Evolutionary conservation across 1,140 invertebrate genomes (phyloP), one percentile per base, ranked within the genome.

Genomic region (Trypoxylus dichotomus): DNA sequence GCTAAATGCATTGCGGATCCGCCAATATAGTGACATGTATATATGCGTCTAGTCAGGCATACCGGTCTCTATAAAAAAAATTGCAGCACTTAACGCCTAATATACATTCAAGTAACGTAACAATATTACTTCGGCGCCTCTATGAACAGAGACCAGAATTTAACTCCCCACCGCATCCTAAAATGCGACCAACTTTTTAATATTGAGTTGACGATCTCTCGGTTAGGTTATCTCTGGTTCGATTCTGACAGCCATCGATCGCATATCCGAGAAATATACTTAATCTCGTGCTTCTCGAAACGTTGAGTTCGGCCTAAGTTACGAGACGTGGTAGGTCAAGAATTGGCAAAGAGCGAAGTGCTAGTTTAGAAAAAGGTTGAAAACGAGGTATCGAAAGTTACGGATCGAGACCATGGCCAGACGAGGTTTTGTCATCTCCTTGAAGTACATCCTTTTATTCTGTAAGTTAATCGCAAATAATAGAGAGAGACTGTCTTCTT

Each of bases 401-500:
- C 21, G 24, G 47, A 54, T 54, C 47, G 47, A 68, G 27, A 68
- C 24, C 60, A 68, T 68, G 60, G 60, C 60, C 60, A 68, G 60
- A 68, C 60, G 21, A 25, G 19, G 15, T 68, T 24, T 29, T 13
- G 13, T 68, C 60, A 68, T 15, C 19, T 68, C 24, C 11, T 68
- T 13, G 3, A 68, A 29, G 27, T 13, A 68, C 21, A 68, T 68
- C 60, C 2, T 54, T 19, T 2, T 68, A 68, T 68, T 68, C 60
- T 68, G 60, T 68, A 29, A 68, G 60, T 68, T 68, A 29, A 68
- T 68, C 32, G 32, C 10, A 24, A 68, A 29, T 13, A 24, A 68
- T 27, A 24, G 19, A 25, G 60, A 27, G 7, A 27, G 8, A 68
- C 24, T n/a, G 13, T 27, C 19, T 29, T n/a, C n/a, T n/a, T n/a